These are phyloP conservation scores for Adoxophyes honmai DNA, from an alignment of 1,140 invertebrate genomes.

Conservation along the genomic window DNA sequence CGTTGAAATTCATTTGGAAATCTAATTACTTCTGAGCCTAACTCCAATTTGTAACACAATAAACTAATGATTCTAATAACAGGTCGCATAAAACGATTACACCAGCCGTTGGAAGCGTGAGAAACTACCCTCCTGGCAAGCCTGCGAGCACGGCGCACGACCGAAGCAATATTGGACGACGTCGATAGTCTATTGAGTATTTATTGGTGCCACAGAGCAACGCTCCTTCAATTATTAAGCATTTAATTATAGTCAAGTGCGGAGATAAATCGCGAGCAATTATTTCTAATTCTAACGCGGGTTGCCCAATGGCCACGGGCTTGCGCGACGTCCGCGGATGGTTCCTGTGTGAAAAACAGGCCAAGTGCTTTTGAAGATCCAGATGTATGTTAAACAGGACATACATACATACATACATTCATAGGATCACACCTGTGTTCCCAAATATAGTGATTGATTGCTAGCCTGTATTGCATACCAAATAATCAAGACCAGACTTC, in stretches of 20 bases:
- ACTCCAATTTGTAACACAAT: not conserved
- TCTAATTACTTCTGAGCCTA: not conserved
- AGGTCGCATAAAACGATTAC: constrained; percentile 44
- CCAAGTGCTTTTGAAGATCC: too few relatives aligned
- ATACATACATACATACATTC: too few relatives aligned
- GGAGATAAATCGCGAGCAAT: constrained; percentile 57
- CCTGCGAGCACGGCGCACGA: constrained; percentile 60
- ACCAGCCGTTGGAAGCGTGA: constrained; percentile 62
- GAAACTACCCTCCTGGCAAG: constrained; percentile 53
- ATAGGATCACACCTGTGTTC: too few relatives aligned
- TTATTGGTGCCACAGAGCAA: constrained; percentile 45
- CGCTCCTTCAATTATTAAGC: constrained; percentile 57
- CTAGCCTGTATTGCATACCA: too few relatives aligned
- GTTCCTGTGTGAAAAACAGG: too few relatives aligned
- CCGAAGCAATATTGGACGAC: constrained; percentile 42
- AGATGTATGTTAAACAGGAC: too few relatives aligned
- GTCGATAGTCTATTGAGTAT: constrained; percentile 38
- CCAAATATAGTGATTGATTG: too few relatives aligned
- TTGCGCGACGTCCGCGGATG: constrained; percentile 40
- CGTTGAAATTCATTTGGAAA: too few relatives aligned
- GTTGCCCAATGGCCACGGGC: constrained; percentile 53
- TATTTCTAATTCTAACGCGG: constrained; percentile 51
- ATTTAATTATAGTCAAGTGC: constrained; percentile 59
- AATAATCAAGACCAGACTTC: too few relatives aligned
- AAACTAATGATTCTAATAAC: constrained; percentile 18